phyloP scores from a whole-genome alignment of 2,888 invertebrate genomes.

The Ametastegia equiseti region DNA sequence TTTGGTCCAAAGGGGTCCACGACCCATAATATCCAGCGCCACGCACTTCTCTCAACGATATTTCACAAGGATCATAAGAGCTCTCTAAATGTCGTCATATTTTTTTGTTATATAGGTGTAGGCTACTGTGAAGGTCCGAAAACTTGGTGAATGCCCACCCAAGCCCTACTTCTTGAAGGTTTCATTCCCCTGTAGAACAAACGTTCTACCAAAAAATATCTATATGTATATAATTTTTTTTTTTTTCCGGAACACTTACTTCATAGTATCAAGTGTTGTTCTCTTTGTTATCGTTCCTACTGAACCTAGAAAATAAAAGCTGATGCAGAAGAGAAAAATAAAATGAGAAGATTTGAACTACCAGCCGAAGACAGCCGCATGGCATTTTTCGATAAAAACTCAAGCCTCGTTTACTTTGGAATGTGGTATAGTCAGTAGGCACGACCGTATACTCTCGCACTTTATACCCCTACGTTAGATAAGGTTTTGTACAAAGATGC shows the following conservation, averaged over 20 bases:
- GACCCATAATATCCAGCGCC: slow-evolving; percentile 55
- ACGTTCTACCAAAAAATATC: slow-evolving; percentile 24
- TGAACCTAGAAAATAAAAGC: not conserved
- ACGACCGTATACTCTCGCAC: not conserved
- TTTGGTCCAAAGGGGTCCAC: slow-evolving; percentile 58
- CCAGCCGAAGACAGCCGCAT: not conserved
- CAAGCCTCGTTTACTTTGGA: slow-evolving; percentile 34
- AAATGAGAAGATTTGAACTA: not conserved
- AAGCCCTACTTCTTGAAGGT: slow-evolving; percentile 30
- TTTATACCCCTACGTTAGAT: slow-evolving; percentile 27
- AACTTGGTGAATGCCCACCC: slow-evolving; percentile 42
- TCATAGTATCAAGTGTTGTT: slow-evolving; percentile 20
- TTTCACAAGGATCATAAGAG: slow-evolving; percentile 52
- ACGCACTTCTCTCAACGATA: slow-evolving; percentile 48
- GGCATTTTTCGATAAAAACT: slow-evolving; percentile 24
- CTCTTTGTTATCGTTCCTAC: slow-evolving; percentile 11
- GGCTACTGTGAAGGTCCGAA: slow-evolving; percentile 20
- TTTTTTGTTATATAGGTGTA: slow-evolving; percentile 46
- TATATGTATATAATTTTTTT: no score
- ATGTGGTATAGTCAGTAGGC: not conserved
- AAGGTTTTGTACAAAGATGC: slow-evolving; percentile 23
- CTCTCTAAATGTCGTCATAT: slow-evolving; percentile 43
- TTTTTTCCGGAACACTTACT: not conserved
- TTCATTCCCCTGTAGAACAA: not conserved
- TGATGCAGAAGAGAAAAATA: not conserved